phyloP scores from a whole-genome alignment of 2,113 vertebrate genomes.

The Tragelaphus buxtoni region DNA sequence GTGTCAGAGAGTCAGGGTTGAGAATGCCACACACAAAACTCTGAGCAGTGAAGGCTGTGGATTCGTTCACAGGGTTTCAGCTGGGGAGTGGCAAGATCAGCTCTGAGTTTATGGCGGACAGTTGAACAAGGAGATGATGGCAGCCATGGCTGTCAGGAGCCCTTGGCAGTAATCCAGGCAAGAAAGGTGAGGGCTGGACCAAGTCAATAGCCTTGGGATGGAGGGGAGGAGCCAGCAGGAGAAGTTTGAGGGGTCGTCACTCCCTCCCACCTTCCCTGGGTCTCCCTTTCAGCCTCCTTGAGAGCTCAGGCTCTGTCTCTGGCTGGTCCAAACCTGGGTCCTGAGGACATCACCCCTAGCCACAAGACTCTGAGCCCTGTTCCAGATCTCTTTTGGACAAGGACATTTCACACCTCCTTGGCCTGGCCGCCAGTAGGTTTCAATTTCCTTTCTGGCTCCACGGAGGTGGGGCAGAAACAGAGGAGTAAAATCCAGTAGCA shows the following conservation, averaged over 20 bases:
- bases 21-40: not conserved
- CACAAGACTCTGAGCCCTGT: not conserved
- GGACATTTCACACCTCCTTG: not conserved
- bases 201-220: not conserved
- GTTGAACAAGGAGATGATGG: not conserved
- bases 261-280: no score
- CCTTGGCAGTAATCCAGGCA: not conserved
- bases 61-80: not conserved
- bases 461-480: not conserved
- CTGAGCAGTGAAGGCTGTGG: not conserved
- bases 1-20: not conserved
- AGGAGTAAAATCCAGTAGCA: no score
- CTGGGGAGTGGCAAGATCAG: no score
- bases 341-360: not conserved
- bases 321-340: not conserved
- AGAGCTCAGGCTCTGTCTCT: not conserved
- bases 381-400: not conserved
- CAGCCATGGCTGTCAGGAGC: not conserved
- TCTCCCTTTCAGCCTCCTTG: fast-evolving
- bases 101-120: not conserved
- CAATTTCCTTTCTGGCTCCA: not conserved
- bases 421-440: not conserved
- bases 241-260: fast-evolving
- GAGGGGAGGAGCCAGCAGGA: not conserved
- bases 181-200: not conserved